Conservation (phyloP, 2,797 vertebrate genomes). For the Phataginus tricuspis region DNA sequence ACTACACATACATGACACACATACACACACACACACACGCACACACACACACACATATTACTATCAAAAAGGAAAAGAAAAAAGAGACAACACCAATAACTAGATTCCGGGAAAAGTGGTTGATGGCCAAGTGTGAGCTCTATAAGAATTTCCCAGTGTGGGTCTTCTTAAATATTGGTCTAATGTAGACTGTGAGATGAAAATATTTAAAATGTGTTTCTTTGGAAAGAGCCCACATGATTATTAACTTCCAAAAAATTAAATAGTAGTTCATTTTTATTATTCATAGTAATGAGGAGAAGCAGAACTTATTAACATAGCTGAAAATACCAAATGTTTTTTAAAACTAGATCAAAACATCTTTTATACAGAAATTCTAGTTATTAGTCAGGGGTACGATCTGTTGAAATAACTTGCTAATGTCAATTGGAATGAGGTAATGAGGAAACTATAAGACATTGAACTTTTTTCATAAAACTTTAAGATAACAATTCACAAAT, state of each 20-base stretch:
- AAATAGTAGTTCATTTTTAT: neutral
- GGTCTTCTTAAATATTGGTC: neutral
- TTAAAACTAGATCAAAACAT: neutral
- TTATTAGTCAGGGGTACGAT: neutral
- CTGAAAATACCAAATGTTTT: neutral
- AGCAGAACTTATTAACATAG: neutral
- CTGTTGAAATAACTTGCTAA: neutral
- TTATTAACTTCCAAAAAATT: neutral
- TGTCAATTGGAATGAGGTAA: neutral
- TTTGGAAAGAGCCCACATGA: neutral
- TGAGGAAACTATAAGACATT: neutral
- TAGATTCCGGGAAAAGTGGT: neutral
- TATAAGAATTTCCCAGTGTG: neutral
- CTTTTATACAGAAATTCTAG: neutral
- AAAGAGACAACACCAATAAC: neutral
- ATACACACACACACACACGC: neutral
- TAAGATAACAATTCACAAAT: neutral
- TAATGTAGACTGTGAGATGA: neutral
- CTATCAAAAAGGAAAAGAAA: neutral
- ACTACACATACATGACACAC: neutral
- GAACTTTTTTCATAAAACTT: neutral
- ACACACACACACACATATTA: too few species aligned
- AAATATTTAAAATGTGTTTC: neutral
- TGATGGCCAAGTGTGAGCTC: neutral
- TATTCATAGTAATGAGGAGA: neutral